phyloP scores from a whole-genome alignment of 2,113 vertebrate species.

The Takifugu flavidus region DNA sequence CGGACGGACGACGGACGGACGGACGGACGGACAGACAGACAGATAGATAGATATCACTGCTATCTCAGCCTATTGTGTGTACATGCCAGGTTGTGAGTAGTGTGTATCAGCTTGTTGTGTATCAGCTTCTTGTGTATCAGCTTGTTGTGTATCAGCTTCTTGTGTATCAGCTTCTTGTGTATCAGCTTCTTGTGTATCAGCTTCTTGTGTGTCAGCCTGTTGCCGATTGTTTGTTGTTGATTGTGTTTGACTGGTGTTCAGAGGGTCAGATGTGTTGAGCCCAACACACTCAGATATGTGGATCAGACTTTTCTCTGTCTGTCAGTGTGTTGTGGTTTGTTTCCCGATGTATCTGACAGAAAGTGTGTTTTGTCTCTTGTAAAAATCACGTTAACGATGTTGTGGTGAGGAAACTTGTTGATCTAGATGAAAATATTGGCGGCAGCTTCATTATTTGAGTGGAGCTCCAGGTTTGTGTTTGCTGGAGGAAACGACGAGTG shows the following conservation, averaged over 20 bases:
- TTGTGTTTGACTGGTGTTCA: slow-evolving; percentile 7
- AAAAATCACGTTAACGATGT: slow-evolving; percentile 1
- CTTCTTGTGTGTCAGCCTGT: too few relatives aligned
- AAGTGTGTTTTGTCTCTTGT: slow-evolving; percentile 8
- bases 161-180: too few relatives aligned
- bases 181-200: too few relatives aligned
- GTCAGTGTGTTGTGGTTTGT: slow-evolving; percentile 15
- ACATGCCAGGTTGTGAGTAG: too few relatives aligned
- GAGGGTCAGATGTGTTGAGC: not conserved
- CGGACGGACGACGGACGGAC: too few relatives aligned
- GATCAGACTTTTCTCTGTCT: slow-evolving; percentile 22
- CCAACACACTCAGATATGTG: slow-evolving; percentile 36
- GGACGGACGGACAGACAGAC: too few relatives aligned
- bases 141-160: too few relatives aligned
- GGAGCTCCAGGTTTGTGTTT: too few relatives aligned
- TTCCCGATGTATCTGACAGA: slow-evolving; percentile 8
- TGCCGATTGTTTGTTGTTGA: slow-evolving; percentile 20
- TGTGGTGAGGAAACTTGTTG: slow-evolving; percentile 8
- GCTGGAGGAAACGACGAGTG: slow-evolving; percentile 9
- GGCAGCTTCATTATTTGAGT: not conserved
- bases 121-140: too few relatives aligned
- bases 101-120: too few relatives aligned
- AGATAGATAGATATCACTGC: too few relatives aligned
- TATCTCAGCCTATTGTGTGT: too few relatives aligned
- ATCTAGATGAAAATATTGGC: not conserved